A percentile compares a stretch with the other conserved stretches of the same genome.
These are phyloP conservation scores for Pseudochaenichthys georgianus DNA, from an alignment of 2,797 vertebrate genomes.

Conservation along the genomic window DNA sequence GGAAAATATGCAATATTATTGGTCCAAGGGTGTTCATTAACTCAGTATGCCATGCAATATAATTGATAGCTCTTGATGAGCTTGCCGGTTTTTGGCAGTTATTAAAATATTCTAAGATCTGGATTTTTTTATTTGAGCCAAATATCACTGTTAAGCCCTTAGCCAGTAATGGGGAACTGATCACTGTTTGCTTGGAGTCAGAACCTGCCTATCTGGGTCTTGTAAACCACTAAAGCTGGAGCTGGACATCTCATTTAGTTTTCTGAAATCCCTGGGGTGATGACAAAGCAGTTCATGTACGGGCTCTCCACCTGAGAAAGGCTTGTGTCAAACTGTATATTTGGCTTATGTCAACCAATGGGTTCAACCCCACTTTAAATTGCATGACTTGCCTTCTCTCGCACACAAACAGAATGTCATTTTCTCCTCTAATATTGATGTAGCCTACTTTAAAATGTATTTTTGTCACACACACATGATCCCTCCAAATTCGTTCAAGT, in stretches of 20 bases:
- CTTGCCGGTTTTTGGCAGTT: conserved; percentile 5
- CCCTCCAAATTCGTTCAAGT: too few species aligned
- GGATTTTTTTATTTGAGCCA: background rate
- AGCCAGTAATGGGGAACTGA: conserved; percentile 15
- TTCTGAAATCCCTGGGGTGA: conserved; percentile 41
- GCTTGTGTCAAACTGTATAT: conserved; percentile 17
- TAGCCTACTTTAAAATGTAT: background rate
- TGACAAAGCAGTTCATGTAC: conserved; percentile 44
- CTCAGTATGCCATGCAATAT: conserved; percentile 16
- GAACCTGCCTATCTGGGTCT: conserved; percentile 20
- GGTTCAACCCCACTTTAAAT: conserved; percentile 26
- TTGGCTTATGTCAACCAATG: conserved; percentile 11
- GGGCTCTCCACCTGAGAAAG: conserved; percentile 29
- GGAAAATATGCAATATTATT: conserved; percentile 11
- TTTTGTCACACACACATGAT: background rate
- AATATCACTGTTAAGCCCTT: conserved; percentile 12
- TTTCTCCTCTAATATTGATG: background rate
- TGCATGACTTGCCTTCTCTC: background rate
- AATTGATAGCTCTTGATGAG: conserved; percentile 8
- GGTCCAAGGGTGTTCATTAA: conserved; percentile 20
- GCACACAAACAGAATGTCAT: background rate
- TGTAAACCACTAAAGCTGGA: conserved; percentile 14
- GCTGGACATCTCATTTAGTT: conserved; percentile 29
- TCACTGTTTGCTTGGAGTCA: conserved; percentile 28
- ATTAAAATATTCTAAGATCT: conserved; percentile 15